Evolutionary conservation across 2,113 vertebrate species (phyloP).

Genomic region (Ictidomys tridecemlineatus): DNA sequence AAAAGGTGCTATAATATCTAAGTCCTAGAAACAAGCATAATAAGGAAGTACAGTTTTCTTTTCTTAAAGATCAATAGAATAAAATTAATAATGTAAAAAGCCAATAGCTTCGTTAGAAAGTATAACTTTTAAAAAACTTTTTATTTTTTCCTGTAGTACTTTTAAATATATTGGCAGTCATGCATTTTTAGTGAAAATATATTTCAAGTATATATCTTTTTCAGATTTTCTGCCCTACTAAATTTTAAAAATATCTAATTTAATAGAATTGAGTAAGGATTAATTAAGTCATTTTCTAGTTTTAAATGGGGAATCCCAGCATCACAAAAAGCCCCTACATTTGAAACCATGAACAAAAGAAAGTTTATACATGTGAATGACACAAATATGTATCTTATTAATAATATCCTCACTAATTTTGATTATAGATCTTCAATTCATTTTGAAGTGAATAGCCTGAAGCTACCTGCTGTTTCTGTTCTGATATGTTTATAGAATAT

Average conservation of each 20-base stretch:
- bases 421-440: constrained; percentile 45
- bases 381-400: not conserved
- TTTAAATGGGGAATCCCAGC: not conserved
- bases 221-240: not conserved
- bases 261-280: not conserved
- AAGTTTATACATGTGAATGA: constrained; percentile 51
- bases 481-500: constrained; percentile 33
- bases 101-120: not conserved
- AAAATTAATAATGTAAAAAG: constrained; percentile 30
- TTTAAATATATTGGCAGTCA: not conserved
- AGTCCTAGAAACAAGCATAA: not conserved
- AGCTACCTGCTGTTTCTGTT: constrained; percentile 37
- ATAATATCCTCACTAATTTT: constrained; percentile 32
- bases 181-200: not conserved
- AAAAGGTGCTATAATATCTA: not conserved
- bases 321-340: not conserved
- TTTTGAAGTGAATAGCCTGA: constrained; percentile 53
- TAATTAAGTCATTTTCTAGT: not conserved
- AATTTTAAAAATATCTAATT: constrained; percentile 36
- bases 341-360: not conserved
- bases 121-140: not conserved
- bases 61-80: constrained; percentile 32
- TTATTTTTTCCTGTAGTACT: not conserved
- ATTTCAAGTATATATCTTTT: constrained; percentile 37
- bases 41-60: not conserved